Evolutionary conservation across 2,888 invertebrate species (phyloP), one percentile per base, ranked within the genome.

Genomic region (Esperia sulphurella): DNA sequence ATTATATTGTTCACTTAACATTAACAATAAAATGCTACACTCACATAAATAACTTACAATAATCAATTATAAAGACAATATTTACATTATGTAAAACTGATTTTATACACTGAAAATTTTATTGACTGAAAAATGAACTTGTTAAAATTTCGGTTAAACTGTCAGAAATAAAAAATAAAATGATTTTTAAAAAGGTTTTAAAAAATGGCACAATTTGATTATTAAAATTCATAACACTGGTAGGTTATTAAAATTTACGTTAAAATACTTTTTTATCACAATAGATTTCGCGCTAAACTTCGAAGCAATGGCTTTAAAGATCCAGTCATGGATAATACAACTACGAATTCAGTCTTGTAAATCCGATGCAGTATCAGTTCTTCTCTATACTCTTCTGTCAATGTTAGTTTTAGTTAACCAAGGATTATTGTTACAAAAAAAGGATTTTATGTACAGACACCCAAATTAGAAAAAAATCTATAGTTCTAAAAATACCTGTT

Each of bases 1-100:
- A 78, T 83, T 74, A 68, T 75, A 78, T 77, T 69, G 52, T 61
- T 74, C 67, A 71, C 54, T 68, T 79, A 79, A 75, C 68, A 79
- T 76, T 70, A 75, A 79, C 79, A 77, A 71, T 71, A 73, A 63
- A 79, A 79, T 71, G 65, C 76, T 84, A 88, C 68, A 82, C 84
- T 86, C 78, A 81, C 84, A 88, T 89, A 89, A 89, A 89, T 89
- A 85, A 87, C 78, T 88, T 86, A 87, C 76, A 75, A 68, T 67
- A 75, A 71, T 62, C 49, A 64, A 63, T 62, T 3, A 70, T 66
- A 70, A 21, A 66, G 68, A 72, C 63, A 65, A 66, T 87, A 88
- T 88, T 77, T 88, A 88, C 87, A 89, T 33, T n/a, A 45, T 77
- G 65, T 77, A 75, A 75, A 79, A 78, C 67, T 63, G 61, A 60